These are phyloP conservation scores for Lycophotia porphyrea DNA, from an alignment of 2,888 invertebrate species.

Conservation along the genomic window DNA sequence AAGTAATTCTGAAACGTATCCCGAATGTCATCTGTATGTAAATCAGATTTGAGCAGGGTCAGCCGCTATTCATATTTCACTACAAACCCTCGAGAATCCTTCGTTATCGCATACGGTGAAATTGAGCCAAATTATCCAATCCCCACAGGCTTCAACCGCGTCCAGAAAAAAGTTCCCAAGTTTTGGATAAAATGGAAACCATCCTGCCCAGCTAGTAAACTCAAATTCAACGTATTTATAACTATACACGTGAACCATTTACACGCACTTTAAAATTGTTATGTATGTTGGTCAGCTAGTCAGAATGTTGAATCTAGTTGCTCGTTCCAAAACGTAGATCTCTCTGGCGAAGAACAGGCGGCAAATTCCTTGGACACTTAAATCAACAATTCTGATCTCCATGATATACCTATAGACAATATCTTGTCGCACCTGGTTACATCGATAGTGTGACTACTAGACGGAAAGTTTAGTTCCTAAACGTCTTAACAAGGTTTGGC, in stretches of 20 bases:
- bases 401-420: not conserved
- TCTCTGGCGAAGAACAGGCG: not conserved
- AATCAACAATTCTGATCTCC: not conserved
- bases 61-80: constrained; percentile 24
- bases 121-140: constrained; percentile 6
- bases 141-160: constrained; percentile 1
- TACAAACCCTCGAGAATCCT: not conserved
- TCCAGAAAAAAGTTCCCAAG: not conserved
- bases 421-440: not conserved
- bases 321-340: not conserved
- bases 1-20: constrained; percentile 9
- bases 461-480: not conserved
- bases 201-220: not conserved
- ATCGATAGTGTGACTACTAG: constrained; percentile 1
- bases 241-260: not conserved
- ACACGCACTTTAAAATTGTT: not conserved
- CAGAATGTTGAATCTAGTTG: not conserved
- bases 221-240: not conserved
- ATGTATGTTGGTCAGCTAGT: not conserved
- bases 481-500: not conserved
- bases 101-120: constrained; percentile 12
- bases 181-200: not conserved
- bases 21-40: constrained; percentile 14
- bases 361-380: not conserved
- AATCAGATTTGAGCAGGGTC: constrained; percentile 21